Evolutionary conservation across 2,888 invertebrate species (phyloP), one percentile per base, ranked within the genome.

Genomic region (Electrophaes corylata): DNA sequence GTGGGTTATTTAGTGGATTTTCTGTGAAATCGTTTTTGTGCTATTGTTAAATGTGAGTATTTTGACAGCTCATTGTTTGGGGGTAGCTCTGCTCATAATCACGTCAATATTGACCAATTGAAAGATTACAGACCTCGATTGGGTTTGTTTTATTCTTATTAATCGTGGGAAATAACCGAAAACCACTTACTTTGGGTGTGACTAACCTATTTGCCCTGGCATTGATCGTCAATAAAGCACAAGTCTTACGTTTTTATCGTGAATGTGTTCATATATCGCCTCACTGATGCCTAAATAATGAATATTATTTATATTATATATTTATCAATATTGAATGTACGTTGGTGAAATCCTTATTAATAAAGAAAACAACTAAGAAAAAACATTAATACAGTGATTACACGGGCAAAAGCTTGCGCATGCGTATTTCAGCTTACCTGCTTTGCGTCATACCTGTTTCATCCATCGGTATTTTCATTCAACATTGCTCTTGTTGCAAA

Each of bases 11-110:
- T 52, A 57, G 74, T 79, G 81, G 64, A 69, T 75, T 67, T 71
- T 66, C 66, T 65, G 67, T 69, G 68, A 65, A 73, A 53, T 53
- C 57, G 20, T 55, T 48, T 37, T 41, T 70, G 76, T 60, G 68
- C 66, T 65, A 64, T 65, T 64, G 52, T 60, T 67, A 61, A 76
- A 78, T 81, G 89, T 89, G 75, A 88, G 90, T 89, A 84, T 76
- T 69, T 64, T 70, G 72, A 74, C 73, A 70, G 72, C 44, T 70
- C 57, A 47, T 65, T 64, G 64, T 64, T 67, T 62, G 66, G 64
- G 62, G 66, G 70, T 72, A 75, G 63, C 62, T 49, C 49, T 56
- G 67, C 67, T 60, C 56, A 61, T 67, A 65, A 66, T 71, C 64
- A 60, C 62, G 65, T 56, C 56, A 62, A 67, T 60, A 61, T 48